Base-by-base conservation (phyloP, 2,888 invertebrate species). In the Andrena dorsata region DNA sequence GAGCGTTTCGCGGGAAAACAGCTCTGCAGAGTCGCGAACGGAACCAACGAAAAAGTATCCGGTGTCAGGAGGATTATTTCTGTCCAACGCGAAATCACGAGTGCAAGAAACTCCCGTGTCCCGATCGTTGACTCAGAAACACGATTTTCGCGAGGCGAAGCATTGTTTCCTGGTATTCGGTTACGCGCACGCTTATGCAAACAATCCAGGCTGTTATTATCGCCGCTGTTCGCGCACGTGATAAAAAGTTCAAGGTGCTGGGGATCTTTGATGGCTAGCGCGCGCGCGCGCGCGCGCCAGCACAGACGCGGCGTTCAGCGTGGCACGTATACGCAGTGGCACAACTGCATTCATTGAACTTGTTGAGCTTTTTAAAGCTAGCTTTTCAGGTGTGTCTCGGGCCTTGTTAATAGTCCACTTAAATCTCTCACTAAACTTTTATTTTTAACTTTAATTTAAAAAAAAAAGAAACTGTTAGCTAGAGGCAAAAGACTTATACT, bases 231-330 rank as follows among this genome's bases (percentile, higher is more conserved):
- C 82, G 66, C 63, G 84, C 84, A 77, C 84, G 85, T 78, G 80
- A 85, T 85, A 85, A 83, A 83, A 80, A 85, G 86, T 86, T 86
- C 86, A 86, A 86, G 86, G 86, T 80, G 79, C 75, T 70, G 72
- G 77, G 75, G 41, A 41, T 80, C 85, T 80, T 77, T 20, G 60
- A 58, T 49, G 56, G 13, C 41, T 49, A 51, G 49, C 60, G 56
- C 56, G 47, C 56, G 49, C 60, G 56, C 56, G 47, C 66, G 41
- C 56, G 28, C 41, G 20, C 32, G 69, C 49, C 69, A 0, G 0
- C 47, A 26, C 26, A 26, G 56, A 5, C 56, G 23, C 10, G 58
- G 47, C 20, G 10, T 10, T 5, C 10, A 6, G 2, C 6, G 20
- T 6, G 26, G 8, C 26, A 20, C 70, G 47, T 30, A 13, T 16